Percentiles rank a stretch among this genome's conserved stretches.
These are phyloP conservation scores for Metridium senile DNA, from an alignment of 92 coral and sea anemone species.

Conservation along the genomic window DNA sequence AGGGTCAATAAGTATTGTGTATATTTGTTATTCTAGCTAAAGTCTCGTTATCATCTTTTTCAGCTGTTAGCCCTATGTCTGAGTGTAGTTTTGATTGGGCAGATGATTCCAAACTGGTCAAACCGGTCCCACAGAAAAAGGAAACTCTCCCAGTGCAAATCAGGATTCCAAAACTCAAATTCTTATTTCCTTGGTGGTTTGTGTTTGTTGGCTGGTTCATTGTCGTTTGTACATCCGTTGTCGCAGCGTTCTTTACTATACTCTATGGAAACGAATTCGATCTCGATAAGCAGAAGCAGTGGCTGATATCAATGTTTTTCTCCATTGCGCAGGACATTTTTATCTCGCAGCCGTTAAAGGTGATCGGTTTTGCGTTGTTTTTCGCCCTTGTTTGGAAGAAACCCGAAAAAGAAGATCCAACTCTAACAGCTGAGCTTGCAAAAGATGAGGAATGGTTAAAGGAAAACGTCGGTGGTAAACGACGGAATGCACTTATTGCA, in stretches of 20 bases:
- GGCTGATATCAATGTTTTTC: conserved; percentile 84
- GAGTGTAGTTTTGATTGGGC: conserved; percentile 35
- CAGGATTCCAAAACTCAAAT: conserved; percentile 36
- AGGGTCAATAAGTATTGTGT: too few species aligned
- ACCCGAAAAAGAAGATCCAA: conserved; percentile 81
- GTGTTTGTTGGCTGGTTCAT: conserved; percentile 83
- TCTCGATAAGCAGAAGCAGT: conserved; percentile 66
- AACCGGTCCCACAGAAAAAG: conserved; percentile 23
- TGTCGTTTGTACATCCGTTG: conserved; percentile 55
- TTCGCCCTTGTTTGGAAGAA: conserved; percentile 82
- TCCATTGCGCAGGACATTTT: conserved; percentile 88
- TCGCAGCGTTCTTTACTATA: conserved; percentile 79
- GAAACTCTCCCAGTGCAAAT: conserved; percentile 7
- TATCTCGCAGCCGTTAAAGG: conserved; percentile 89
- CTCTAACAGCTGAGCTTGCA: conserved; percentile 79
- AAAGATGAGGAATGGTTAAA: conserved; percentile 91
- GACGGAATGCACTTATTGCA: conserved; percentile 37
- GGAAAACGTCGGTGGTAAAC: conserved; percentile 50
- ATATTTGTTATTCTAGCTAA: too few species aligned
- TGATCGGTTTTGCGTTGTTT: conserved; percentile 79
- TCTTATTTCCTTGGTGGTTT: conserved; percentile 96
- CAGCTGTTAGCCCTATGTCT: conserved; percentile 37
- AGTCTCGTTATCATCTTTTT: neutral
- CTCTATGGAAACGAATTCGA: conserved; percentile 70
- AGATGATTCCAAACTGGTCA: conserved; percentile 40